phyloP scores from a whole-genome alignment of 1,140 invertebrate genomes.

The Octopus sinensis region DNA sequence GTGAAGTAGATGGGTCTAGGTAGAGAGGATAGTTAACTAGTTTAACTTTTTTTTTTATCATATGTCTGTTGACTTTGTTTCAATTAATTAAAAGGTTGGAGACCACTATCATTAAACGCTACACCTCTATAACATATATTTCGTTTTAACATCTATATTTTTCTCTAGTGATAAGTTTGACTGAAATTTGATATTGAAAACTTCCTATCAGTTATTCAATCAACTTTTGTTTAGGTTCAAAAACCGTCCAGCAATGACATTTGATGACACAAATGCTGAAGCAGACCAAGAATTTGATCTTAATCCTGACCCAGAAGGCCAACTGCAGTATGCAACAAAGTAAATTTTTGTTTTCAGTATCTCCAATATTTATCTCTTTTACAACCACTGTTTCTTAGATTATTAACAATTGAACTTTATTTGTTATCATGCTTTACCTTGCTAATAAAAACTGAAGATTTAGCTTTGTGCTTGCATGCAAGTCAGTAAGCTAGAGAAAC shows the following conservation, averaged over 20 bases:
- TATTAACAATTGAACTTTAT: background rate
- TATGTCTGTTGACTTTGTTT: too few relatives aligned
- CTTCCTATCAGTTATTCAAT: background rate
- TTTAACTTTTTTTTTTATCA: too few relatives aligned
- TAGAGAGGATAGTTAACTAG: too few relatives aligned
- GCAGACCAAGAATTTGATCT: slow-evolving; percentile 91
- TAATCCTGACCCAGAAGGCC: slow-evolving; percentile 72
- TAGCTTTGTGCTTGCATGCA: too few relatives aligned
- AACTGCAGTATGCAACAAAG: slow-evolving; percentile 86
- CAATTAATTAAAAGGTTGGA: too few relatives aligned
- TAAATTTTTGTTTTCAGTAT: slow-evolving; percentile 58
- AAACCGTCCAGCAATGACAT: slow-evolving; percentile 88
- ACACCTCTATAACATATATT: too few relatives aligned
- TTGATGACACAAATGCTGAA: slow-evolving; percentile 73
- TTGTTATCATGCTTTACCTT: too few relatives aligned
- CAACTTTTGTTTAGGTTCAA: slow-evolving; percentile 69
- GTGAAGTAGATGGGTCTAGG: too few relatives aligned
- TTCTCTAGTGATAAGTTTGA: background rate
- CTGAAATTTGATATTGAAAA: background rate
- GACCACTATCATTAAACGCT: too few relatives aligned
- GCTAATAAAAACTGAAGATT: too few relatives aligned
- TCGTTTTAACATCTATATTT: too few relatives aligned
- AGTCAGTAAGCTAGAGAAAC: too few relatives aligned
- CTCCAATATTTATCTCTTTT: background rate
- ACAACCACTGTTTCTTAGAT: background rate